These are phyloP conservation scores for Martes martes DNA, from an alignment of 2,113 vertebrate genomes.

Conservation along the genomic window DNA sequence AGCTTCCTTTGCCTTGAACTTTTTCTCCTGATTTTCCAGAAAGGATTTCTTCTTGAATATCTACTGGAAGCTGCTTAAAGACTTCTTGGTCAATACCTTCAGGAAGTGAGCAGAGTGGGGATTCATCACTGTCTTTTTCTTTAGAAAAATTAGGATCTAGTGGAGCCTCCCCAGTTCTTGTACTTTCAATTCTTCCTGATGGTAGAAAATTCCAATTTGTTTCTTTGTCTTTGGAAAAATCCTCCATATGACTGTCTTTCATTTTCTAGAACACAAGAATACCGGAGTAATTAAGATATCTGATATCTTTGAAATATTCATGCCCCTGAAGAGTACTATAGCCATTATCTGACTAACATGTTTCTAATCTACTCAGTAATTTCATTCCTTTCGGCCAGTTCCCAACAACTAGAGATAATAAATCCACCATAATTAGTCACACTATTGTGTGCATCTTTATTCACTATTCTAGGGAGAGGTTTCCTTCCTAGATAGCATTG, in stretches of 20 bases:
- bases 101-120: conserved; percentile 65
- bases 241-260: conserved; percentile 57
- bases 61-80: conserved; percentile 87
- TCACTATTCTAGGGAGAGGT: not conserved
- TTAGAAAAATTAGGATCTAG: not conserved
- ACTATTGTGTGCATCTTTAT: not conserved
- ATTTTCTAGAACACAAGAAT: conserved; percentile 66
- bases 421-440: not conserved
- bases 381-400: not conserved
- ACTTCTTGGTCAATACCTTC: conserved; percentile 85
- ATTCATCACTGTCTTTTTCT: not conserved
- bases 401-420: not conserved
- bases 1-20: conserved; percentile 7
- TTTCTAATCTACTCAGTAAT: not conserved
- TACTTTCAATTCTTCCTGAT: conserved; percentile 42
- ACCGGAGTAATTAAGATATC: conserved; percentile 17
- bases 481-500: not conserved
- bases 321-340: not conserved
- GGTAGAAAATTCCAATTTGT: conserved; percentile 24
- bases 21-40: conserved; percentile 57
- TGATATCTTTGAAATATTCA: not conserved
- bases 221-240: conserved; percentile 54
- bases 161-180: not conserved
- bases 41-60: conserved; percentile 89
- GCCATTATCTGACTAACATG: not conserved